phyloP scores from a whole-genome alignment of 2,113 vertebrate genomes.

The Chunga burmeisteri region DNA sequence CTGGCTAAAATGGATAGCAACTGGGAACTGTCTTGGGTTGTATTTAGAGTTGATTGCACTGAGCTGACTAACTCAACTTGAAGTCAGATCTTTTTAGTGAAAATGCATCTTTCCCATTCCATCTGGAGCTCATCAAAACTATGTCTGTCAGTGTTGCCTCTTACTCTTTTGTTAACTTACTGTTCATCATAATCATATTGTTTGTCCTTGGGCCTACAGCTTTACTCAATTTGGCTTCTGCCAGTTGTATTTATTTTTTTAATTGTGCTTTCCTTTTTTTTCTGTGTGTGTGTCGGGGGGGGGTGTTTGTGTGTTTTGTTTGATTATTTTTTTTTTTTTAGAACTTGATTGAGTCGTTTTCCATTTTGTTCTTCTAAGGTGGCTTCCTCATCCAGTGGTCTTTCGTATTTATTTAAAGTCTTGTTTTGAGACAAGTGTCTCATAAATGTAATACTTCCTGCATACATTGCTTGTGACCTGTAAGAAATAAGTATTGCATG shows the following conservation, averaged over 20 bases:
- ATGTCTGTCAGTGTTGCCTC: background rate
- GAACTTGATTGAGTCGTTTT: background rate
- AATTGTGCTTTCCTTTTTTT: background rate
- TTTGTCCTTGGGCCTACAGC: background rate
- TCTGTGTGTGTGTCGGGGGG: no score
- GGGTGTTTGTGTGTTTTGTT: no score
- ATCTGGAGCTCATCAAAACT: background rate
- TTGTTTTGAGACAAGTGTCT: background rate
- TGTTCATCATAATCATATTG: background rate
- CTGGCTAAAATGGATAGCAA: background rate
- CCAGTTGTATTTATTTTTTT: background rate
- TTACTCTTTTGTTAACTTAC: background rate
- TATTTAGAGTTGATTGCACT: background rate
- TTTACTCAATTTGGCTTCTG: background rate
- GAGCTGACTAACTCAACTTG: background rate
- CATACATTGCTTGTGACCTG: background rate
- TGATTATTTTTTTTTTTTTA: no score
- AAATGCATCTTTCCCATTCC: background rate
- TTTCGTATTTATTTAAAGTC: background rate
- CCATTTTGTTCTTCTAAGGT: background rate
- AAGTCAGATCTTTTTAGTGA: background rate
- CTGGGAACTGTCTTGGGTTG: background rate
- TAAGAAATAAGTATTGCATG: background rate
- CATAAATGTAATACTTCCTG: background rate
- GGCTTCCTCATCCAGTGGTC: background rate